phyloP scores from a whole-genome alignment of 2,888 invertebrate genomes.

The Drosophila colorata region DNA sequence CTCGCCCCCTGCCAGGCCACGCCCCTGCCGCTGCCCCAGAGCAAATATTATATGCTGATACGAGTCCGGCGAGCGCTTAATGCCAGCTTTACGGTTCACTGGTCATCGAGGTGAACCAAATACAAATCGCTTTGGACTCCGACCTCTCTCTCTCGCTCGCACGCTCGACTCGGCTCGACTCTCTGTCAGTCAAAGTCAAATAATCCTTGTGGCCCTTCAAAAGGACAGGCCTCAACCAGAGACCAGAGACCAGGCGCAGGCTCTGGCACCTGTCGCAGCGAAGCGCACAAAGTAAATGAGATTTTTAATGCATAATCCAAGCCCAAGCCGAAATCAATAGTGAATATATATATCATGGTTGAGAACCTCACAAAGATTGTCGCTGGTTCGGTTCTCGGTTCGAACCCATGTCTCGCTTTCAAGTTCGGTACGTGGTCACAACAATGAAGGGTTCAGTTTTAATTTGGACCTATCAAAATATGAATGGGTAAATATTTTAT shows the following conservation, averaged over 20 bases:
- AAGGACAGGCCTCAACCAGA: constrained; percentile 1
- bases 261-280: not conserved
- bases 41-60: constrained; percentile 16
- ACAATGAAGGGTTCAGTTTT: too few relatives aligned
- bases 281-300: not conserved
- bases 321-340: not conserved
- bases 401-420: too few relatives aligned
- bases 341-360: not conserved
- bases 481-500: too few relatives aligned
- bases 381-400: too few relatives aligned
- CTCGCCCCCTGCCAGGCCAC: too few relatives aligned
- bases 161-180: not conserved
- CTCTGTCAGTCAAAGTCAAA: constrained; percentile 7
- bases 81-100: constrained; percentile 34
- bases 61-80: constrained; percentile 1
- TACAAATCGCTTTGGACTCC: constrained; percentile 16
- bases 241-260: not conserved
- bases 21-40: not conserved
- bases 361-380: too few relatives aligned
- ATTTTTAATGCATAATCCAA: not conserved
- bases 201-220: constrained; percentile 21
- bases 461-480: too few relatives aligned
- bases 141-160: not conserved
- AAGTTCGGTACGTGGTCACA: not conserved
- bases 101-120: constrained; percentile 42